These are phyloP conservation scores for Gymnogyps californianus DNA, from an alignment of 2,113 vertebrate species.

Conservation along the genomic window DNA sequence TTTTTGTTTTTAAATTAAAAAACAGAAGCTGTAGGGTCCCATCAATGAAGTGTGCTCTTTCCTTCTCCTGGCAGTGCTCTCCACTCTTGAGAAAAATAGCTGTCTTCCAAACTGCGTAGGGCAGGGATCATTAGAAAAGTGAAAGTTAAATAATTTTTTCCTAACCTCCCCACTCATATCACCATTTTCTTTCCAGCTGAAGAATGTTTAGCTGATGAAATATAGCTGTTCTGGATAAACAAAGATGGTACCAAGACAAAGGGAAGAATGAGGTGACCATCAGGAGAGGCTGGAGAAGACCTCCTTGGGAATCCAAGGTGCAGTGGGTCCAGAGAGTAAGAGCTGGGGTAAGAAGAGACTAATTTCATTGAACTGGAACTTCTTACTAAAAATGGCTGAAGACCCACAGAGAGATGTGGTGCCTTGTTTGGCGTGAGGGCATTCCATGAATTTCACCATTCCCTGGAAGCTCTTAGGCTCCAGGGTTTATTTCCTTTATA, in stretches of 20 bases:
- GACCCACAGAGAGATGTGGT: neutral
- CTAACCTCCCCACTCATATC: neutral
- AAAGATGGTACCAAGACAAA: neutral
- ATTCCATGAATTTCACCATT: constrained; percentile 26
- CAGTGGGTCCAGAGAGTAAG: neutral
- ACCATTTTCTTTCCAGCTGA: neutral
- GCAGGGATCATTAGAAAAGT: neutral
- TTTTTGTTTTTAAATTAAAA: neutral
- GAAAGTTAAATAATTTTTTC: neutral
- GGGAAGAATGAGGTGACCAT: neutral
- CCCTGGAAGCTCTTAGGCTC: constrained; percentile 10
- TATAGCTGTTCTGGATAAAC: neutral
- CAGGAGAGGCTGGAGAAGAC: neutral
- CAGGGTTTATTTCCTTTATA: constrained; percentile 34
- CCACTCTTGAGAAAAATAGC: neutral
- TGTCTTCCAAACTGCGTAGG: neutral
- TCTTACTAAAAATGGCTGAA: neutral
- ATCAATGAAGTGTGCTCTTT: neutral
- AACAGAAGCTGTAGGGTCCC: neutral
- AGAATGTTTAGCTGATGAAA: neutral
- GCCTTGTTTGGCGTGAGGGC: neutral
- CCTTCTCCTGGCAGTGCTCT: neutral
- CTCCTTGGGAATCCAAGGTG: neutral
- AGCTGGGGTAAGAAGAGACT: neutral
- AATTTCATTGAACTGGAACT: neutral